phyloP scores from a whole-genome alignment of 2,888 invertebrate species.

The Amphimallon solstitiale region DNA sequence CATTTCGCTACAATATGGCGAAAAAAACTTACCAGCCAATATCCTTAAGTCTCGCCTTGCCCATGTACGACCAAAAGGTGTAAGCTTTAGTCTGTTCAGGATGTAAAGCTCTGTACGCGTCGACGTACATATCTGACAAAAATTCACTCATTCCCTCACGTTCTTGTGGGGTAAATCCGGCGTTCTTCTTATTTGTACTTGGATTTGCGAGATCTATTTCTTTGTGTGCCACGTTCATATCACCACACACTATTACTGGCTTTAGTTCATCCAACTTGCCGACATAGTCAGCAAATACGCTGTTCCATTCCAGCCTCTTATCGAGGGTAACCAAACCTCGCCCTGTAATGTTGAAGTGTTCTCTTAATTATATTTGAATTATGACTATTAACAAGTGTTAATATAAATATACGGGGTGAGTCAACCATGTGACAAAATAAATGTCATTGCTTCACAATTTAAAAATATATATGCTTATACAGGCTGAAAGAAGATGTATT shows the following conservation, averaged over 20 bases:
- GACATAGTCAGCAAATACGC: constrained; percentile 80
- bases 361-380: background rate
- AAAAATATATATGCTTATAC: too few relatives aligned
- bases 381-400: background rate
- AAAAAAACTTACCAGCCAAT: constrained; percentile 94
- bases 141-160: constrained; percentile 89
- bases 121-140: constrained; percentile 83
- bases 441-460: too few relatives aligned
- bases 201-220: constrained; percentile 97
- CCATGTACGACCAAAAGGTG: constrained; percentile 96
- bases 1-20: too few relatives aligned
- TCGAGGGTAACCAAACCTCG: constrained; percentile 86
- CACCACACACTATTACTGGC: constrained; percentile 95
- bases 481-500: background rate
- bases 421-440: too few relatives aligned
- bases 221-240: constrained; percentile 96
- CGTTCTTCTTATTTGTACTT: constrained; percentile 89
- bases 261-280: constrained; percentile 85
- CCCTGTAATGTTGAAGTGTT: constrained; percentile 65
- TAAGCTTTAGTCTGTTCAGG: constrained; percentile 86
- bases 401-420: too few relatives aligned
- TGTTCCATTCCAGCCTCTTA: constrained; percentile 91
- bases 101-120: constrained; percentile 87
- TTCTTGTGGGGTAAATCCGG: constrained; percentile 96
- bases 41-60: constrained; percentile 86